Evolutionary conservation across 2,113 vertebrate genomes (phyloP), one percentile per base, ranked within the genome.

Genomic region (rat (Rattus norvegicus)): DNA sequence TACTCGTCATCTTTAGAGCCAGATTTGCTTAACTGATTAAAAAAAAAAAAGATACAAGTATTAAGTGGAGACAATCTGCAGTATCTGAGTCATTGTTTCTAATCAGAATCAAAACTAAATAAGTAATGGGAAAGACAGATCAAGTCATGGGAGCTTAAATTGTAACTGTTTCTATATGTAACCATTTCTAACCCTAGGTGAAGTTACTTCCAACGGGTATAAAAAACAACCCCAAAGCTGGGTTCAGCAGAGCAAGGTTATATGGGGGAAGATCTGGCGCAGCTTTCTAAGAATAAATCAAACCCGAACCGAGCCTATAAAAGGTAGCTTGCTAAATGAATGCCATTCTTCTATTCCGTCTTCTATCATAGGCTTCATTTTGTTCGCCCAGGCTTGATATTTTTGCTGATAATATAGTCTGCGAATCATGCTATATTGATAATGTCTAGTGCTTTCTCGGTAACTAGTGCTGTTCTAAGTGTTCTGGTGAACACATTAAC

Each of bases 1-100:
- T 99, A 99, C 84, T 99, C 99, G 14, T 99, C 99, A 73, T 99
- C 99, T 98, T 99, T 99, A 95, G 99, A 99, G 98, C 99, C 99
- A 7, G 99, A 99, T 99, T 99, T 99, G 98, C 99, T 99, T 96
- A 99, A 98, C 99, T 99, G 98, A 54, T 98, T 98, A 97, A 98
- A 95, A 97, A 97, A 98, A 96, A 98, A 86, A 98, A 97, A 98
- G 90, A 98, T 97, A 97, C 91, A 91, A 72, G 96, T 93, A 98
- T 93, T 43, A 92, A 91, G 65, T 96, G 96, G 86, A 98, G 93
- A 91, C 22, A 54, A 59, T 43, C 49, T 33, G 67, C 86, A 95
- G 80, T 95, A 96, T 95, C 93, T 97, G 24, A 97, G 80, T 95
- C 92, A 85, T 93, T 96, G 92, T 91, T 93, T 97, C 93, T 89